These are phyloP conservation scores for Xenopus laevis DNA, from an alignment of 2,113 vertebrate species.

Conservation along the genomic window DNA sequence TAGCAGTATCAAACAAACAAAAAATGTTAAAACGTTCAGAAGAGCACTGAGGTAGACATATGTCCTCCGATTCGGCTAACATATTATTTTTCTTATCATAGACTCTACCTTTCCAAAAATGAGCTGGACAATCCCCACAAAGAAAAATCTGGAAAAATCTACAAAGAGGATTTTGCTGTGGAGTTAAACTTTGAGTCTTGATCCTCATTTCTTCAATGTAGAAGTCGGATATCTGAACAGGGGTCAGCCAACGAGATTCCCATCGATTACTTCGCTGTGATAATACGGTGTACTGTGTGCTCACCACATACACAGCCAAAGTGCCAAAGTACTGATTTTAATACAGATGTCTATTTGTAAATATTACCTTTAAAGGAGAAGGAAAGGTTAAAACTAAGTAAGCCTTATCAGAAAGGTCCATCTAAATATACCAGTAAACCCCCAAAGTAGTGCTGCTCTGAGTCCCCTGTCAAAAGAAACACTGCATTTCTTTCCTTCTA, in stretches of 20 bases:
- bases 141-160: constrained; percentile 81
- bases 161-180: constrained; percentile 81
- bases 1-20: no score
- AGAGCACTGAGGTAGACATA: no score
- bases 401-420: no score
- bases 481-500: no score
- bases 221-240: neutral
- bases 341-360: neutral
- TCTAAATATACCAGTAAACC: no score
- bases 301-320: neutral
- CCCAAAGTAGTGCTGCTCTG: no score
- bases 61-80: no score
- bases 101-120: constrained; percentile 80
- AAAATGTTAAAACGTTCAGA: no score
- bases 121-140: constrained; percentile 94
- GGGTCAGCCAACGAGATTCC: neutral
- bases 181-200: constrained; percentile 71
- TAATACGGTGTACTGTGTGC: neutral
- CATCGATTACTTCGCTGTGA: neutral
- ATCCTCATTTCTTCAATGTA: neutral
- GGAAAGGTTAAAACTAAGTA: no score
- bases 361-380: no score
- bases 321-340: constrained; percentile 14
- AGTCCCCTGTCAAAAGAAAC: no score
- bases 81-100: constrained; percentile 54